Evolutionary conservation across 2,888 invertebrate species (phyloP).

Genomic region (Pristionchus arcanus): DNA sequence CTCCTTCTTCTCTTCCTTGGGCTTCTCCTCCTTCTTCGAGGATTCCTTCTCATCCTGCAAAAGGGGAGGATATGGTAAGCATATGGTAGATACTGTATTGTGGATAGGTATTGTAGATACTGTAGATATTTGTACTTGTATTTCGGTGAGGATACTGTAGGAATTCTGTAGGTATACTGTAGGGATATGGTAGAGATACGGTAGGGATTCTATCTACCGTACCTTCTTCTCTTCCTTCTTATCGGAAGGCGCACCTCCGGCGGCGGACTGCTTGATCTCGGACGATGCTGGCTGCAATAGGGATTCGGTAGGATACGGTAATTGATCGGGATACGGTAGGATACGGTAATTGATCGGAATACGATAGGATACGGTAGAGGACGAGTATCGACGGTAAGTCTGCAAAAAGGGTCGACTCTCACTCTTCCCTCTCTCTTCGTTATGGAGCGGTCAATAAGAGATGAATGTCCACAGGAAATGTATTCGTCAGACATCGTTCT

Average conservation of each 20-base stretch:
- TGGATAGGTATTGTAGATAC: too few species aligned
- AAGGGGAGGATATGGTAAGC: not conserved
- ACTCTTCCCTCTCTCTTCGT: too few species aligned
- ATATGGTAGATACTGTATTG: too few species aligned
- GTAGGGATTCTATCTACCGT: too few species aligned
- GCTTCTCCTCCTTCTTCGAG: slow-evolving; percentile 4
- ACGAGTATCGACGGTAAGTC: not conserved
- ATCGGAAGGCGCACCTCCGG: not conserved
- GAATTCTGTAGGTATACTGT: not conserved
- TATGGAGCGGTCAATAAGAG: too few species aligned
- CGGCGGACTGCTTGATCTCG: not conserved
- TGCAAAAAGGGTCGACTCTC: not conserved
- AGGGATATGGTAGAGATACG: too few species aligned
- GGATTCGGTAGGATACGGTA: not conserved
- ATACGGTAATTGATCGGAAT: not conserved
- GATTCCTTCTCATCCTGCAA: not conserved
- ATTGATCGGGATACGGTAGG: not conserved
- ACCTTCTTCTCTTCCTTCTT: not conserved
- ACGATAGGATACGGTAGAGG: not conserved
- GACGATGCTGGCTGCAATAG: not conserved
- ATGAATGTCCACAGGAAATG: too few species aligned
- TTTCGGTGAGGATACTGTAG: too few species aligned
- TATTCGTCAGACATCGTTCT: too few species aligned
- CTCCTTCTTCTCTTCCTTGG: slow-evolving; percentile 11
- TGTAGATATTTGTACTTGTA: too few species aligned